Base-by-base conservation (phyloP, 2,888 invertebrate species). In the Automeris io region DNA sequence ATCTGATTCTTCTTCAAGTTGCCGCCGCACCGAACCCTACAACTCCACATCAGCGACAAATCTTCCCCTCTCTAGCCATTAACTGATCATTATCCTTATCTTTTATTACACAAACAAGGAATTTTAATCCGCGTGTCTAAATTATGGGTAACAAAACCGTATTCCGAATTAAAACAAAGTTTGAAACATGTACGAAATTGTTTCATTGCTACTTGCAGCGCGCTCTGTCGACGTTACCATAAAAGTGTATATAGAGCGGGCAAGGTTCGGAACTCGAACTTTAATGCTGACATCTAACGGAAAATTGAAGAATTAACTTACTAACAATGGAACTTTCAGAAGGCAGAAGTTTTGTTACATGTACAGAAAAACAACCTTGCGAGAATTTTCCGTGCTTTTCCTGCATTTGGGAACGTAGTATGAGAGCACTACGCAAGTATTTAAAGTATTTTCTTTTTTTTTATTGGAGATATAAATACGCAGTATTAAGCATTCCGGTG, bases 231-330 rank as follows among this genome's bases (percentile, higher is more conserved):
- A 49, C 50, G 43, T 43, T 44, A 40, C 43, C 44, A 44, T 46
- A 61, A 41, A 70, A 79, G 59, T 51, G 39, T 42, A 47, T 52
- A 49, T 49, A 51, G 42, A 44, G 49, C 51, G 59, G 58, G 50
- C 50, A 64, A 57, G 57, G 36, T 43, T 39, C 24, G 36, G 26
- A 31, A 35, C 19, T 21, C 11, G 23, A 24, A 35, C 22, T 39
- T 39, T 29, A 34, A 26, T 29, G 60, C 69, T 59, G 83, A 79
- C 83, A 85, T 83, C 83, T 83, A 71, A 55, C 73, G 83, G 75
- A 57, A 66, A 67, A 57, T 55, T 63, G 45, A 45, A 46, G 74
- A 69, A 79, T 63, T 63, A 71, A 55, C 54, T 66, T 51, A 49
- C 34, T 37, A 46, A 44, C 46, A 39, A 42, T 45, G 46, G 43